Base-by-base conservation (phyloP, 1,140 invertebrate species). In the Anthonomus grandis region DNA sequence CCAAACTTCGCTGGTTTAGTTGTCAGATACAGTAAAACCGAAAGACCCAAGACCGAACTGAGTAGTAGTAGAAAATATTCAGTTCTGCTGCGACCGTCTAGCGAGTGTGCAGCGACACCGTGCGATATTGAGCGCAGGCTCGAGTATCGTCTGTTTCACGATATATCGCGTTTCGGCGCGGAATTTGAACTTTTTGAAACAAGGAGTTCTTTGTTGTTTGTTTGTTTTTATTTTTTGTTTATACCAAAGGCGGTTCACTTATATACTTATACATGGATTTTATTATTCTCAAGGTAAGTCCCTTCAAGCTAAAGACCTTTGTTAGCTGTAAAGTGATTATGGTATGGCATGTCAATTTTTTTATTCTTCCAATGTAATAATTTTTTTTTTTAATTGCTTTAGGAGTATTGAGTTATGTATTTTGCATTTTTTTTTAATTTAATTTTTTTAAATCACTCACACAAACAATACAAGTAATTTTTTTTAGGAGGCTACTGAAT, bases 201-300 rank as follows among this genome's bases (percentile, higher is more conserved):
- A 34, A 13, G 31, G 13, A 1, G 13, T 13, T 34, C 15, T 34
- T 34, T 1, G 13, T 12, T 34, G 10, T 13, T 34, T 34, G 1
- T 12, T 34, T 34, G 31, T 13, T 34, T 2, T 12, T 2, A 34
- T 13, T 27, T 31, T 24, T 46, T 13, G 31, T 48, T n/a, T n/a
- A n/a, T n/a, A n/a, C n/a, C n/a, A n/a, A n/a, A n/a, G n/a, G 24
- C 23, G 9, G 42, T 45, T 24, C 3, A 23, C n/a, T 31, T 24
- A 10, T 18, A 13, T 25, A 53, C 46, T 27, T 48, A 55, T 64
- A 58, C 62, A 64, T 64, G 62, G 62, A 64, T 61, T 64, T 64
- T 64, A 60, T 64, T 55, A 64, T 64, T 18, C 62, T 64, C 51
- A 64, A 64, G 62, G 62, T 64, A 64, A 61, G 62, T 24, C 23